Evolutionary conservation across 2,888 invertebrate species (phyloP), one percentile per base, ranked within the genome.

Genomic region (Anagyrus pseudococci): DNA sequence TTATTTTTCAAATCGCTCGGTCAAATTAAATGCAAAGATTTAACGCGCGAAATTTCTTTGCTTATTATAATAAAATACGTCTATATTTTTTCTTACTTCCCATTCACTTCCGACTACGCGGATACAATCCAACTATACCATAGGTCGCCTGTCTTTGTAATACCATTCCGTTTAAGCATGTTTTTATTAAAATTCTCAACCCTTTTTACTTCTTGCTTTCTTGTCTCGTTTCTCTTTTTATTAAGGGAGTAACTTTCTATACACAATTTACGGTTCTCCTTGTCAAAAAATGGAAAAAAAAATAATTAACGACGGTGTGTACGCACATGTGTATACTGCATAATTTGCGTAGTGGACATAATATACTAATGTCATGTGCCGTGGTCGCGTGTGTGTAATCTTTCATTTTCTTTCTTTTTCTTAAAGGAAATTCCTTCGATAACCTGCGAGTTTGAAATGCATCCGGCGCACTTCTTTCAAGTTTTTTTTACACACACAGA

Each of bases 111-210:
- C 71, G 73, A 65, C 70, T 62, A 13, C 47, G 71, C 72, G 73
- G 72, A 74, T 74, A 73, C 74, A 72, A 75, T 67, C 72, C 64
- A 65, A 67, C 71, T 57, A 70, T 62, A 57, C 72, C 74, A 66
- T 65, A 41, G 57, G 62, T 56, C 58, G 58, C 66, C 63, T 53
- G 57, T 66, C 67, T 50, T 46, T 50, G 10, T 20, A 47, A 55
- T 60, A 58, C 69, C 69, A 68, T 67, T 67, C 67, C 67, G n/a
- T n/a, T 48, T 43, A 6, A 56, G 41, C 58, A 44, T 48, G 20
- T 47, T 46, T 13, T 48, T 10, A 26, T 58, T 55, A 65, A 65
- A 66, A 64, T 22, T 26, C 46, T 19, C 3, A 40, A 19, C 23
- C 10, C 40, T 56, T 55, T 41, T 49, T 22, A 26, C 47, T 37